phyloP scores from a whole-genome alignment of 2,888 invertebrate genomes.

The Nowickia ferox region DNA sequence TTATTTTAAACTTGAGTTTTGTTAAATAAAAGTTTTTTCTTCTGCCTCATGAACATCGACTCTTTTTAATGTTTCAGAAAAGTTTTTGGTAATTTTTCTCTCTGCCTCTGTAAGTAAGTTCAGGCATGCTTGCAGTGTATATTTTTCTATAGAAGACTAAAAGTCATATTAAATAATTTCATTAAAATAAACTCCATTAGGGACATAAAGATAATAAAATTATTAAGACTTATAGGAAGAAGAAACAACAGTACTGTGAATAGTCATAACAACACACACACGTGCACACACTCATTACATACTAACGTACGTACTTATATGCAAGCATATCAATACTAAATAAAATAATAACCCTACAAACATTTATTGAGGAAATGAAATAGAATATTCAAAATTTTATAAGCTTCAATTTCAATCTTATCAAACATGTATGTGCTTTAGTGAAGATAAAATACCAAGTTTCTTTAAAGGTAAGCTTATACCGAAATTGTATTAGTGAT shows the following conservation, averaged over 20 bases:
- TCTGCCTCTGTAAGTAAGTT: background rate
- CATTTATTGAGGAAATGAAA: background rate
- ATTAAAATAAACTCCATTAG: slow-evolving; percentile 70
- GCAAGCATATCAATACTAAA: slow-evolving; percentile 2
- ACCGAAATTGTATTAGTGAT: too few species aligned
- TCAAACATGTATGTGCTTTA: too few species aligned
- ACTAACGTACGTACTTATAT: background rate
- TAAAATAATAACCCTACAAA: background rate
- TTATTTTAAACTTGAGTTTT: background rate
- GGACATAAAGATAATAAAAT: slow-evolving; percentile 70
- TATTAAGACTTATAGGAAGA: slow-evolving; percentile 59
- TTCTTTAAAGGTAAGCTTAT: too few species aligned
- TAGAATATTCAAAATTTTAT: background rate
- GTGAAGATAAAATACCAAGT: too few species aligned
- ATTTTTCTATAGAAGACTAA: slow-evolving; percentile 52
- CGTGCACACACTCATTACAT: background rate
- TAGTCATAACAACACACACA: slow-evolving; percentile 22
- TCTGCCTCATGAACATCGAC: slow-evolving; percentile 29
- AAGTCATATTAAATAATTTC: slow-evolving; percentile 71
- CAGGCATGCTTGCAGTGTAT: background rate
- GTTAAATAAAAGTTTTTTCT: slow-evolving; percentile 1
- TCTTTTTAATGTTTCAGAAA: slow-evolving; percentile 28
- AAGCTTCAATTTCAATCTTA: background rate
- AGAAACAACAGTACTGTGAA: background rate
- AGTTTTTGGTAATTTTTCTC: slow-evolving; percentile 3